phyloP scores from a whole-genome alignment of 2,113 vertebrate species.

The Istiophorus platypterus region DNA sequence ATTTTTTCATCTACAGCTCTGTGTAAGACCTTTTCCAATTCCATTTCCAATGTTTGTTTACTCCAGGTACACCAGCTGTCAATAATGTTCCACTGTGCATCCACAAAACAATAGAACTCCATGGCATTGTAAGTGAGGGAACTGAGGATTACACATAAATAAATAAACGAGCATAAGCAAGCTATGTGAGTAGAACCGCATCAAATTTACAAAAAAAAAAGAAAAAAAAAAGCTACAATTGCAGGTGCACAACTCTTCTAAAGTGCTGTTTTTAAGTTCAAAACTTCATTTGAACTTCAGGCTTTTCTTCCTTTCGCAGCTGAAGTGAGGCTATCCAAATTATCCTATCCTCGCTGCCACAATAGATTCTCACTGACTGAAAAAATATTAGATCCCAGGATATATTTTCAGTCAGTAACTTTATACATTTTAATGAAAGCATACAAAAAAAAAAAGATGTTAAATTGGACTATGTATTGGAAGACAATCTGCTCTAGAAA shows the following conservation, averaged over 20 bases:
- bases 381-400: not conserved
- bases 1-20: not conserved
- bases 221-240: too few species aligned
- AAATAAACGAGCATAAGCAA: not conserved
- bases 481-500: not conserved
- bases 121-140: not conserved
- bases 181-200: not conserved
- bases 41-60: slow-evolving; percentile 8
- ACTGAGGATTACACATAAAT: not conserved
- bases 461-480: too few species aligned
- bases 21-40: not conserved
- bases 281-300: not conserved
- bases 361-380: not conserved
- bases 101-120: not conserved
- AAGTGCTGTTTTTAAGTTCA: not conserved
- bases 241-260: too few species aligned
- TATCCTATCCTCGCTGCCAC: not conserved
- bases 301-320: not conserved
- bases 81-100: not conserved
- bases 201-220: too few species aligned
- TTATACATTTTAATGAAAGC: too few species aligned
- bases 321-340: not conserved
- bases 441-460: too few species aligned
- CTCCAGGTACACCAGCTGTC: not conserved
- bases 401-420: not conserved